A percentile compares a stretch with the other conserved stretches of the same genome.
These are phyloP conservation scores for Tragopan temminckii DNA, from an alignment of 2,797 vertebrate species.

Conservation along the genomic window DNA sequence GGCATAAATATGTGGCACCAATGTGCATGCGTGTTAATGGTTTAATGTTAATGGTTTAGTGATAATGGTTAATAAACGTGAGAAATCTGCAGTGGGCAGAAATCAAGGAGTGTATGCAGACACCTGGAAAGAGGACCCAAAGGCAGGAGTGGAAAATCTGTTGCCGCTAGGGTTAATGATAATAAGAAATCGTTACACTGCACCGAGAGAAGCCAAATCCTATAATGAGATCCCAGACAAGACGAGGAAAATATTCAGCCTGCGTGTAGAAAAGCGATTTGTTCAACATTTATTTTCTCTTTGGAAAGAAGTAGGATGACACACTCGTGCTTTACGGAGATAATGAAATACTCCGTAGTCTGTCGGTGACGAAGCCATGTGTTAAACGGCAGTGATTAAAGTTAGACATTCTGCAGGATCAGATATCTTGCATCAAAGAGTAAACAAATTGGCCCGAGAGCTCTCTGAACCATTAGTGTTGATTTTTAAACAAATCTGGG, in stretches of 20 bases:
- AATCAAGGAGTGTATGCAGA: neutral
- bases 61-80: neutral
- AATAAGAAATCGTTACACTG: neutral
- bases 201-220: constrained; percentile 18
- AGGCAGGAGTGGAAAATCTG: neutral
- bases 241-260: constrained; percentile 16
- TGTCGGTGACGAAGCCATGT: neutral
- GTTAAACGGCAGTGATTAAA: constrained; percentile 59
- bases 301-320: constrained; percentile 49
- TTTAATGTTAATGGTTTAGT: neutral
- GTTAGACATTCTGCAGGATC: constrained; percentile 70
- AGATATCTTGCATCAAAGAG: constrained; percentile 69
- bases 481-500: constrained; percentile 62
- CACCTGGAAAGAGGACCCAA: neutral
- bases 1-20: neutral
- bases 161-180: neutral
- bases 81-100: neutral
- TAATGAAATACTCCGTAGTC: constrained; percentile 51
- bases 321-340: constrained; percentile 18
- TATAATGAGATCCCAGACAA: neutral
- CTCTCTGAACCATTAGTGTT: constrained; percentile 55
- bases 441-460: constrained; percentile 53
- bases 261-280: constrained; percentile 12
- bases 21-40: neutral
- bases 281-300: constrained; percentile 30